These are phyloP conservation scores for Theocolax elegans DNA, from an alignment of 1,140 invertebrate genomes.

Conservation along the genomic window DNA sequence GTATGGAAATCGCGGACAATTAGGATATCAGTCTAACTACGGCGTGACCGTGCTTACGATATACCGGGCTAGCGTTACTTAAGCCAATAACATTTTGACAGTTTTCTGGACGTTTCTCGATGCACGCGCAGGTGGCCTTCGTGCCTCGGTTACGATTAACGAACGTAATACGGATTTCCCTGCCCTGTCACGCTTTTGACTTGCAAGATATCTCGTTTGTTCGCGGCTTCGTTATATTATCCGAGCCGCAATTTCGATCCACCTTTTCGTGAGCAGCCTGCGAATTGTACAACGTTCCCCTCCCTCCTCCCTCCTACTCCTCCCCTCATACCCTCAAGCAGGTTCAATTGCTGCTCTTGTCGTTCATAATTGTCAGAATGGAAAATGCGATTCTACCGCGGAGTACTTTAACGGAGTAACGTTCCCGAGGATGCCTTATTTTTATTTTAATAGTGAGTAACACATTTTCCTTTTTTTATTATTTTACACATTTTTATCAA, in stretches of 20 bases:
- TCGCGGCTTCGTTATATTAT: no score
- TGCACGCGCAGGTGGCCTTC: constrained; percentile 4
- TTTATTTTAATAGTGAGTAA: no score
- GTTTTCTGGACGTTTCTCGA: constrained; percentile 26
- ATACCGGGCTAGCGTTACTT: constrained; percentile 2
- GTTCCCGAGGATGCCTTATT: no score
- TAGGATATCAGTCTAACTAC: constrained; percentile 8
- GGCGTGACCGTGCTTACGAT: neutral
- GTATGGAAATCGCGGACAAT: constrained; percentile 29
- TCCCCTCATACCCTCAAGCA: no score
- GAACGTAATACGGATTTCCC: neutral
- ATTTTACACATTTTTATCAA: no score
- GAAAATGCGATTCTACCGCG: no score
- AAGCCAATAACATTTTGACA: constrained; percentile 14
- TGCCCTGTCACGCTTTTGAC: neutral
- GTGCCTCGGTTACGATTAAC: neutral
- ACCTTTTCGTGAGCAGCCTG: neutral
- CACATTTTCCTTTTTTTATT: no score
- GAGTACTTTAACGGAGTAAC: no score
- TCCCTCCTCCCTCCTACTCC: no score
- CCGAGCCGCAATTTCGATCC: neutral
- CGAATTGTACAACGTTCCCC: no score
- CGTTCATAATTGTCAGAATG: no score
- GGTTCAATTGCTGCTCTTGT: no score
- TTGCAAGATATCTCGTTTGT: neutral